phyloP scores from a whole-genome alignment of 2,797 vertebrate genomes.

The Euthynnus affinis region DNA sequence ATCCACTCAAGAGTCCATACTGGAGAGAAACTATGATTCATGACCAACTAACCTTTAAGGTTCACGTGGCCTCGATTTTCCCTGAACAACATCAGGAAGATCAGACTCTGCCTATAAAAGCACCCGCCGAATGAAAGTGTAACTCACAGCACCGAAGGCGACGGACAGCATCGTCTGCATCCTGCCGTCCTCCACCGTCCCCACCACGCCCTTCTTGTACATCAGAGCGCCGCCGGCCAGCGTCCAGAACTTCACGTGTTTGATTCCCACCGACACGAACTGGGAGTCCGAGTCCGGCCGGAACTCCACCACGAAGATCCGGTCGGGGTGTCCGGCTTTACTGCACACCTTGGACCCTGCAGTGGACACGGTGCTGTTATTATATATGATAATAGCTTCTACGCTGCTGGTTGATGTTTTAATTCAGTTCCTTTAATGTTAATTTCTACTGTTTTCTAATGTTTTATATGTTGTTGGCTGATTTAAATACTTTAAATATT shows the following conservation, averaged over 20 bases:
- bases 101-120: no score
- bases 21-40: no score
- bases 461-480: no score
- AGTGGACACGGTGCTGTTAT: background rate
- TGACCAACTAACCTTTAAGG: no score
- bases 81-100: no score
- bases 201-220: conserved; percentile 94
- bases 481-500: no score
- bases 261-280: conserved; percentile 95
- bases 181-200: conserved; percentile 91
- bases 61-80: no score
- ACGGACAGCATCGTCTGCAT: conserved; percentile 98
- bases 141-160: conserved; percentile 95
- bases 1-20: no score
- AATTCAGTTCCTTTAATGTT: no score
- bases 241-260: conserved; percentile 97
- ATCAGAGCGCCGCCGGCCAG: conserved; percentile 93
- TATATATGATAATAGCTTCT: background rate
- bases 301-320: conserved; percentile 95
- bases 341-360: conserved; percentile 92
- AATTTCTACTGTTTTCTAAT: no score
- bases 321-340: conserved; percentile 91
- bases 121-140: no score
- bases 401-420: no score
- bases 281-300: conserved; percentile 95